These are phyloP conservation scores for Echeneis naucrates DNA, from an alignment of 2,797 vertebrate genomes.

Conservation along the genomic window DNA sequence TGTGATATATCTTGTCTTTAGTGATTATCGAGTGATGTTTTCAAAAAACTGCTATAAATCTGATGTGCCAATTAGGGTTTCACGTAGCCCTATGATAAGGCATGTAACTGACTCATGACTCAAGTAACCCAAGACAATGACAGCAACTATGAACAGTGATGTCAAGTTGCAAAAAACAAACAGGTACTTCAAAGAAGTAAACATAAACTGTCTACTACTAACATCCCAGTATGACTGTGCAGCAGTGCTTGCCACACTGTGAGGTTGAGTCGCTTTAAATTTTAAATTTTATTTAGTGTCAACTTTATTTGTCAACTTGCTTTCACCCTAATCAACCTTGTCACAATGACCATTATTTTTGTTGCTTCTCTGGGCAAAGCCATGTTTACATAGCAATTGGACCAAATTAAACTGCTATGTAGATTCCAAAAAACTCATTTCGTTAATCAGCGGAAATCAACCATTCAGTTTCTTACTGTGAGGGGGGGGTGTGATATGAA, in stretches of 20 bases:
- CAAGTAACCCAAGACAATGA: neutral
- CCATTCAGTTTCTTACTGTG: neutral
- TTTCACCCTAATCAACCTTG: neutral
- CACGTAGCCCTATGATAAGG: neutral
- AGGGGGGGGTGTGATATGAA: neutral
- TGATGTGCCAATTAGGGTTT: constrained; percentile 1
- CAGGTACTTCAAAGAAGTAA: neutral
- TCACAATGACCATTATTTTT: neutral
- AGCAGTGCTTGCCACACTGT: neutral
- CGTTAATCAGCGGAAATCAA: neutral
- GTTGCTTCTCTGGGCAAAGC: neutral
- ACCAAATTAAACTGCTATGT: neutral
- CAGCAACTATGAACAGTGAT: neutral
- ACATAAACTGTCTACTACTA: neutral
- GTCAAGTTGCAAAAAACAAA: neutral
- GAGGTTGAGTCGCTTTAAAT: neutral
- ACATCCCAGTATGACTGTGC: neutral
- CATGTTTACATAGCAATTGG: too few species aligned
- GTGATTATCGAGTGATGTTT: too few species aligned
- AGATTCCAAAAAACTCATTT: neutral
- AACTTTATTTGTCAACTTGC: neutral
- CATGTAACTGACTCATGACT: too few species aligned
- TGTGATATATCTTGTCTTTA: neutral
- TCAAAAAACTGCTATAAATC: neutral
- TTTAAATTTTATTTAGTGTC: neutral